Conservation (phyloP, 2,888 invertebrate genomes). For the Trileptium ribeirensis region DNA sequence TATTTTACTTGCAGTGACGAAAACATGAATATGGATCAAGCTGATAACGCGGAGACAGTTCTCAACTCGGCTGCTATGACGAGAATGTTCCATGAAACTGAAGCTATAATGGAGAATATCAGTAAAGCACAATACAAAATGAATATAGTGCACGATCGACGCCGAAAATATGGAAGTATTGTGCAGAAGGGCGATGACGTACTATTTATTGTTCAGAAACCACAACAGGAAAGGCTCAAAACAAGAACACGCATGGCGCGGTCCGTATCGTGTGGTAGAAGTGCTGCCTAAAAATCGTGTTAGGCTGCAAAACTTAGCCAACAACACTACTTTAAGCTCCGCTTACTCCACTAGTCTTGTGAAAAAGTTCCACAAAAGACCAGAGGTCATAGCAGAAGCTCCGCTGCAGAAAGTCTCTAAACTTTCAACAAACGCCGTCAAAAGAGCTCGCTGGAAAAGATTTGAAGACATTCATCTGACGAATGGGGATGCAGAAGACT, state of each 20-base stretch:
- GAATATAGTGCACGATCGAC: not conserved
- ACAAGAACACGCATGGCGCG: not conserved
- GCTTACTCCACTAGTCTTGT: not conserved
- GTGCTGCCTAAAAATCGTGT: not conserved
- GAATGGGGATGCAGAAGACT: no score
- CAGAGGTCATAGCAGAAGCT: no score
- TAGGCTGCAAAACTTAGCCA: not conserved
- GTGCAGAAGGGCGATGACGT: not conserved
- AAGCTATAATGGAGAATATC: not conserved
- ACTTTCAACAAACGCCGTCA: no score
- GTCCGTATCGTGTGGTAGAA: not conserved
- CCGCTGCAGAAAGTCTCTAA: no score
- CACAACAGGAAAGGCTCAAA: not conserved
- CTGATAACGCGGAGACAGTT: not conserved
- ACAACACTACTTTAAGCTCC: not conserved
- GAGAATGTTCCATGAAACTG: not conserved
- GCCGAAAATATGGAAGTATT: not conserved
- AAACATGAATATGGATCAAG: not conserved
- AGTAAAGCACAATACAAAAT: not conserved
- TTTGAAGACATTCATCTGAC: no score
- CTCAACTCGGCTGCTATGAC: not conserved
- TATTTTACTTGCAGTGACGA: not conserved
- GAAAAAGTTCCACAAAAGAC: no score
- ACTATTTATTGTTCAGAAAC: not conserved
- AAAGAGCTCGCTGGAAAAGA: no score